Conservation (phyloP, 2,888 invertebrate genomes). For the Acanthacorydalis orientalis region DNA sequence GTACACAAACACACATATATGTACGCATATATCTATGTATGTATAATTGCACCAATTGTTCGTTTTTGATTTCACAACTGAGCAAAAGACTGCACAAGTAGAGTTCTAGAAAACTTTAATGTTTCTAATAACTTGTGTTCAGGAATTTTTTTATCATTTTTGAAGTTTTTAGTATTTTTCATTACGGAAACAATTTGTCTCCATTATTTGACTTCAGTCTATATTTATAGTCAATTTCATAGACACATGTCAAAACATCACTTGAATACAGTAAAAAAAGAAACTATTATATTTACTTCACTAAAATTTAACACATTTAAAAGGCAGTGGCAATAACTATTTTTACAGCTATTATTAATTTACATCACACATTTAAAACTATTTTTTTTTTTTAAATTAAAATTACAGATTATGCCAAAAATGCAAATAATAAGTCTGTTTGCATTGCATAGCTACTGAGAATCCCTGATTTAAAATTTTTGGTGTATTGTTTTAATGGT, state of each 20-base stretch:
- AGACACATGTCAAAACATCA: too few species aligned
- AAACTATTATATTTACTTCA: background rate
- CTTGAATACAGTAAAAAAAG: background rate
- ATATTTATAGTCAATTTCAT: background rate
- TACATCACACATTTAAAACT: background rate
- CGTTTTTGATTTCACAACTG: too few species aligned
- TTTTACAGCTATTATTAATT: background rate
- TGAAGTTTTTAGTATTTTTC: background rate
- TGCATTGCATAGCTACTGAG: slow-evolving; percentile 17
- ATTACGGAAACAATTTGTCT: background rate
- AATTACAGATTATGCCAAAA: background rate
- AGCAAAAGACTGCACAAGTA: too few species aligned
- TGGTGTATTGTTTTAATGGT: slow-evolving; percentile 19
- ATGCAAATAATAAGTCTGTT: slow-evolving; percentile 1
- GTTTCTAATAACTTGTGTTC: too few species aligned
- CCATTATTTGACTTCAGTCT: background rate
- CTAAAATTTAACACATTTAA: background rate
- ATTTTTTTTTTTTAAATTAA: background rate
- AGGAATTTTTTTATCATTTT: background rate
- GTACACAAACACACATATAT: too few species aligned
- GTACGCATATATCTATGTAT: too few species aligned
- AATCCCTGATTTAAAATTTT: slow-evolving; percentile 27
- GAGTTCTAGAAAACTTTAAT: too few species aligned
- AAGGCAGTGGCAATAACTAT: slow-evolving; percentile 4
- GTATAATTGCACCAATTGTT: too few species aligned